Evolutionary conservation across 2,888 invertebrate species (phyloP).

Genomic region (Orthosia incerta): DNA sequence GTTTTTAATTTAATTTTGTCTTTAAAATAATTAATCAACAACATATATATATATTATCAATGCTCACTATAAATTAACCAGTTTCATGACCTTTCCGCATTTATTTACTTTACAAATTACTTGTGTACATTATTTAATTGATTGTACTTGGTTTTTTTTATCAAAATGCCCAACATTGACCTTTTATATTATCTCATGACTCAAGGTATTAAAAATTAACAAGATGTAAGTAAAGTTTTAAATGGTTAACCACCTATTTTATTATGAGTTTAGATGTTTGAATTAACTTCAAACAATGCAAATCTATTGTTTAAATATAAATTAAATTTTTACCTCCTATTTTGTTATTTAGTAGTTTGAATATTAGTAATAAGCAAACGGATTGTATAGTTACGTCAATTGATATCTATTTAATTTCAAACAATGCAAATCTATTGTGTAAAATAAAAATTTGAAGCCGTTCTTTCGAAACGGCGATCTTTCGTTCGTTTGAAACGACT

Average conservation of each 20-base stretch:
- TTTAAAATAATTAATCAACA: not conserved
- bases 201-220: slow-evolving; percentile 49
- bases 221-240: not conserved
- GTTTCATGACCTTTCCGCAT: slow-evolving; percentile 54
- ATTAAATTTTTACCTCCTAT: too few relatives aligned
- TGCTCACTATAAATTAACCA: slow-evolving; percentile 22
- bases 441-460: too few relatives aligned
- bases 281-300: too few relatives aligned
- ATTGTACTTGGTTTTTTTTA: slow-evolving; percentile 34
- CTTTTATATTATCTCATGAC: slow-evolving; percentile 17
- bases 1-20: slow-evolving; percentile 6
- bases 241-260: not conserved
- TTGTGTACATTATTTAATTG: slow-evolving; percentile 17
- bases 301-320: too few relatives aligned
- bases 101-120: slow-evolving; percentile 34
- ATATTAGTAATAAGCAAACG: not conserved
- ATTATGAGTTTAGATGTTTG: too few relatives aligned
- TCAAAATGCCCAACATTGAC: slow-evolving; percentile 49
- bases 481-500: too few relatives aligned
- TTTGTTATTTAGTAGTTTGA: slow-evolving; percentile 18
- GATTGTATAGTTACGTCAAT: not conserved
- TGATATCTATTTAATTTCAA: not conserved
- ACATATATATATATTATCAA: slow-evolving; percentile 13
- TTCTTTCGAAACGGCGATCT: too few relatives aligned
- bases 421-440: not conserved